Evolutionary conservation across 2,888 invertebrate genomes (phyloP), one percentile per base, ranked within the genome.

Genomic region (Himalopsyche anomala): DNA sequence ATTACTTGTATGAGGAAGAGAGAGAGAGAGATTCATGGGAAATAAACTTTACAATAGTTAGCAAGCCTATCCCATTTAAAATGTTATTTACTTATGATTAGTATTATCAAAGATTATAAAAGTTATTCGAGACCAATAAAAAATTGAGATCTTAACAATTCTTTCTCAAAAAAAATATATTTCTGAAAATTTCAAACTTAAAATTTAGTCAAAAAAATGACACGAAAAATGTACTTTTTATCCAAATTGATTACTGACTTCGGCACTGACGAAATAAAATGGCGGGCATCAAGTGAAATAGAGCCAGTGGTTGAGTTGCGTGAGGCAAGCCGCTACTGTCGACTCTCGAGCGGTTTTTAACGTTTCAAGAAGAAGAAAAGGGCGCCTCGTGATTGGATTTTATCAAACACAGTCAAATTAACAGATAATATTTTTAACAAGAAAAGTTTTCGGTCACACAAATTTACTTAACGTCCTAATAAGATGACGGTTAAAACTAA

Each of bases 271-370:
- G 28, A 17, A 51, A 62, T 81, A 85, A 85, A 81, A 85, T 85
- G 85, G 85, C 79, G 80, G 84, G 36, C 80, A 80, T 84, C 80
- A 80, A 69, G 85, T 85, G 19, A 82, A 54, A 38, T 79, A 79
- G 55, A 51, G 45, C 82, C 74, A 36, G 36, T 36, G 19, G 28
- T 36, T 36, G 74, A 74, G 74, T 74, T 82, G 85, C 74, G 85
- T 85, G 82, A 82, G 42, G 85, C 82, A 15, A 45, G 54, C 42
- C 74, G 85, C 85, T 82, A 82, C 85, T 85, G 82, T 80, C 74
- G 42, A 19, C 45, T 36, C 45, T 55, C 74, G 17, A 40, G 17
- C 83, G 42, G 55, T 82, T 74, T 38, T 74, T 74, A 40, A 56
- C 82, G 54, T 56, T 56, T 15, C 74, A 36, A 74, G 74, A 74